A percentile compares a stretch with the other conserved stretches of the same genome.
phyloP scores from a whole-genome alignment of 1,140 invertebrate species.

The Gryllus bimaculatus region DNA sequence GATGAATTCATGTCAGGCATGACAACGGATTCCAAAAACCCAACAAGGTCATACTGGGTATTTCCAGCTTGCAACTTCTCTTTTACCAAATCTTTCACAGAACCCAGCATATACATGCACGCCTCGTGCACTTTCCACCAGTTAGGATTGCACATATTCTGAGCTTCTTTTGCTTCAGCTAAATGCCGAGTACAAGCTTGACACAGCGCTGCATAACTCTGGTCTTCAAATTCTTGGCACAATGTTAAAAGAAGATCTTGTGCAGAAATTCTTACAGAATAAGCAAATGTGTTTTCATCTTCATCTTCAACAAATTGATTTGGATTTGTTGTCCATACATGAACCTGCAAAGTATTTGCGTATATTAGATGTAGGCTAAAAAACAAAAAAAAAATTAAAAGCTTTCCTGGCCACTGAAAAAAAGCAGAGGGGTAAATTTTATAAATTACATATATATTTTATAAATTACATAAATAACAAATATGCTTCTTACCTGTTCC shows the following conservation, averaged over 20 bases:
- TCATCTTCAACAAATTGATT: constrained; percentile 73
- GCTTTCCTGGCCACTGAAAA: no score
- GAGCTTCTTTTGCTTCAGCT: constrained; percentile 43
- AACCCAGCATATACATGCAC: constrained; percentile 55
- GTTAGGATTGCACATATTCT: constrained; percentile 40
- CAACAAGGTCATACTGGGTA: constrained; percentile 54
- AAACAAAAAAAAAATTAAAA: no score
- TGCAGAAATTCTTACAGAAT: constrained; percentile 65
- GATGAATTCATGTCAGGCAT: constrained; percentile 36
- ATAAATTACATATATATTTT: no score
- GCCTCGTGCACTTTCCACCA: constrained; percentile 75
- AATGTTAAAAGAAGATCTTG: constrained; percentile 56
- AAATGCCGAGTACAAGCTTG: constrained; percentile 55
- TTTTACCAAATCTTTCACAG: constrained; percentile 45
- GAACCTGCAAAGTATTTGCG: constrained; percentile 29
- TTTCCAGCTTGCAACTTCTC: constrained; percentile 42
- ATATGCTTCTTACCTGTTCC: constrained; percentile 45
- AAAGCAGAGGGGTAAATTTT: no score
- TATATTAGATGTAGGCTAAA: no score
- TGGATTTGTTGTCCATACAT: constrained; percentile 57
- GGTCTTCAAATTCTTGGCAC: constrained; percentile 50
- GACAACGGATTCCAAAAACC: constrained; percentile 53
- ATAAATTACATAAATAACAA: no score
- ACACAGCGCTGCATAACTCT: constrained; percentile 49
- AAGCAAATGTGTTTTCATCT: constrained; percentile 56